Evolutionary conservation across 2,888 invertebrate genomes (phyloP).

Genomic region (Nemapogon koenigi): DNA sequence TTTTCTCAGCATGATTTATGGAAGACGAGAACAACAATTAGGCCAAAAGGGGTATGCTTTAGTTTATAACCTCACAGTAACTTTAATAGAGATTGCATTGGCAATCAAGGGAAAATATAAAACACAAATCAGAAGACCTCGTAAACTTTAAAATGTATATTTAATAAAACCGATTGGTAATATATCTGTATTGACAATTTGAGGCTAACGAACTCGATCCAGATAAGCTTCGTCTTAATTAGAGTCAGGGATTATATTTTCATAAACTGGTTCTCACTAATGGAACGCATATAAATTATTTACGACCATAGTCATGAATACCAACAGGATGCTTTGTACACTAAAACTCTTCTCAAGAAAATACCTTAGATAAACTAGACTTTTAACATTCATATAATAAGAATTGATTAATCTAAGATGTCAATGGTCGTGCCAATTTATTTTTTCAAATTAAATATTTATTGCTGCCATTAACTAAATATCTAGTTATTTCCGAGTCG

Average conservation of each 20-base stretch:
- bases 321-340: conserved; percentile 2
- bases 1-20: conserved; percentile 40
- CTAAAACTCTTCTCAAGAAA: not conserved
- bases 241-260: conserved; percentile 5
- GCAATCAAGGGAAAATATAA: not conserved
- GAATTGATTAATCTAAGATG: not conserved
- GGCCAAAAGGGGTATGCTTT: conserved; percentile 27
- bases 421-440: not conserved
- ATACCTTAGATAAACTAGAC: not conserved
- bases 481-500: conserved; percentile 27
- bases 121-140: too few relatives aligned
- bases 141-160: too few relatives aligned
- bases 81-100: not conserved
- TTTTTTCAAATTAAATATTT: not conserved
- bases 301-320: not conserved
- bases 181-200: conserved; percentile 3
- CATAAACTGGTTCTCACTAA: conserved; percentile 5
- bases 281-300: conserved; percentile 4
- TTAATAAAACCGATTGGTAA: not conserved
- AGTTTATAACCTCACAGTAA: not conserved
- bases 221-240: conserved; percentile 7
- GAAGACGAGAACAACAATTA: conserved; percentile 35
- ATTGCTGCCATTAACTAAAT: conserved; percentile 25
- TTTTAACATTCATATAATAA: not conserved
- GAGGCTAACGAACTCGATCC: conserved; percentile 4